Percentiles rank a stretch among this genome's conserved stretches.
These are phyloP conservation scores for Melanotaenia boesemani DNA, from an alignment of 2,797 vertebrate genomes.

Conservation along the genomic window DNA sequence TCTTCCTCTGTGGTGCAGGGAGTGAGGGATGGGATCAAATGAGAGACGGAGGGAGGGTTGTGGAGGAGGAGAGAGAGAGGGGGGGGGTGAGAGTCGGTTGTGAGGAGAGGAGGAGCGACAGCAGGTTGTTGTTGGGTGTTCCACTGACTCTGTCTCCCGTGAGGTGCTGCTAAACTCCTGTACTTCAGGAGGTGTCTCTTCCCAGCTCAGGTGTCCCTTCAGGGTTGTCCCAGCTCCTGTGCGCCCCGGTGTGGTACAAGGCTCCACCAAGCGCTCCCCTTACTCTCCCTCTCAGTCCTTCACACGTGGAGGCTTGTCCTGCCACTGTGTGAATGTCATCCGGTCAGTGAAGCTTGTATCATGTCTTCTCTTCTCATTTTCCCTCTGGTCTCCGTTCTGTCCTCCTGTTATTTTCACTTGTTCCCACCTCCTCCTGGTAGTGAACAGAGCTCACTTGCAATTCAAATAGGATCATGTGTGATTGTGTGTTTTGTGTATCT, in stretches of 20 bases:
- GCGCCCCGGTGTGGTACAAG: conserved; percentile 24
- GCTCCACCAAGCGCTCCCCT: conserved; percentile 24
- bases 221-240: conserved; percentile 55
- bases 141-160: conserved; percentile 66
- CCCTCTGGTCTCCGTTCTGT: conserved; percentile 11
- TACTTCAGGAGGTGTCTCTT: conserved; percentile 61
- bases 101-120: conserved; percentile 77
- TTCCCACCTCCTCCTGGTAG: conserved; percentile 53
- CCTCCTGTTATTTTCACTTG: conserved; percentile 40
- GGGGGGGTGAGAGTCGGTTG: conserved; percentile 60
- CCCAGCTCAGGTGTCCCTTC: conserved; percentile 64
- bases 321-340: conserved; percentile 68
- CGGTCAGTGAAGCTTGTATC: conserved; percentile 43
- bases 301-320: conserved; percentile 65
- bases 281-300: conserved; percentile 47
- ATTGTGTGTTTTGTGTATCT: conserved; percentile 59
- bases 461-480: conserved; percentile 73
- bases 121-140: conserved; percentile 77
- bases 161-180: conserved; percentile 50
- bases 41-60: conserved; percentile 68
- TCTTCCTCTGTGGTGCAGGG: conserved; percentile 66
- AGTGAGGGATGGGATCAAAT: conserved; percentile 77
- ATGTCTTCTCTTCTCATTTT: conserved; percentile 28
- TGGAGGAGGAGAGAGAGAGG: conserved; percentile 53
- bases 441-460: conserved; percentile 70